phyloP scores from a whole-genome alignment of 2,888 invertebrate species.

The Crepidodera aurea region DNA sequence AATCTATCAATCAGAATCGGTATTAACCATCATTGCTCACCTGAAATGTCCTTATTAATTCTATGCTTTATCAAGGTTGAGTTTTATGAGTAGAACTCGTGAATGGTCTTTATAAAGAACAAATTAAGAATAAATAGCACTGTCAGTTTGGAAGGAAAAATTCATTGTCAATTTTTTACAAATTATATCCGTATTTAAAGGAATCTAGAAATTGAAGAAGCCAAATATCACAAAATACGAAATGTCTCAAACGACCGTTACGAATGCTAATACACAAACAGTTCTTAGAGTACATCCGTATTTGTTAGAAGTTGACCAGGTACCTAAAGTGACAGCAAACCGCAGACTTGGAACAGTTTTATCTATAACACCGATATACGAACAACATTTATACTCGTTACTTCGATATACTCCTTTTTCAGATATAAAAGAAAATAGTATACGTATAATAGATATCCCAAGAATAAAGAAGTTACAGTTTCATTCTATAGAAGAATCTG shows the following conservation, averaged over 20 bases:
- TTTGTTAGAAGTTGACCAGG: conserved; percentile 31
- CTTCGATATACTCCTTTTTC: conserved; percentile 45
- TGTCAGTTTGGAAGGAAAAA: too few relatives aligned
- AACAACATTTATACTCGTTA: conserved; percentile 40
- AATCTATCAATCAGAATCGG: too few relatives aligned
- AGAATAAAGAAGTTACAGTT: conserved; percentile 43
- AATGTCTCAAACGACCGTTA: conserved; percentile 15
- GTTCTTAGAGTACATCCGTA: conserved; percentile 45
- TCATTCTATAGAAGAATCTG: conserved; percentile 1
- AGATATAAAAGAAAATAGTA: conserved; percentile 43
- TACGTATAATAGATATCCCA: conserved; percentile 41
- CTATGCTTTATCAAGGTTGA: too few relatives aligned
- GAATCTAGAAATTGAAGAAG: too few relatives aligned
- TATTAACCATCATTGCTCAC: too few relatives aligned
- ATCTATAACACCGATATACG: conserved; percentile 33
- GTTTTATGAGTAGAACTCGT: too few relatives aligned
- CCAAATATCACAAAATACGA: conserved; percentile 4
- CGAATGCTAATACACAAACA: conserved; percentile 44
- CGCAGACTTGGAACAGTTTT: conserved; percentile 39
- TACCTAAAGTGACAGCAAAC: conserved; percentile 38
- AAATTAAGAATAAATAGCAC: too few relatives aligned
- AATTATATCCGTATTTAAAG: too few relatives aligned
- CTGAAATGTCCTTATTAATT: too few relatives aligned
- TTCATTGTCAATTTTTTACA: too few relatives aligned
- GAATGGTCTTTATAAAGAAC: too few relatives aligned